These are phyloP conservation scores for Vicugna pacos DNA, from an alignment of 2,113 vertebrate genomes.

Conservation along the genomic window DNA sequence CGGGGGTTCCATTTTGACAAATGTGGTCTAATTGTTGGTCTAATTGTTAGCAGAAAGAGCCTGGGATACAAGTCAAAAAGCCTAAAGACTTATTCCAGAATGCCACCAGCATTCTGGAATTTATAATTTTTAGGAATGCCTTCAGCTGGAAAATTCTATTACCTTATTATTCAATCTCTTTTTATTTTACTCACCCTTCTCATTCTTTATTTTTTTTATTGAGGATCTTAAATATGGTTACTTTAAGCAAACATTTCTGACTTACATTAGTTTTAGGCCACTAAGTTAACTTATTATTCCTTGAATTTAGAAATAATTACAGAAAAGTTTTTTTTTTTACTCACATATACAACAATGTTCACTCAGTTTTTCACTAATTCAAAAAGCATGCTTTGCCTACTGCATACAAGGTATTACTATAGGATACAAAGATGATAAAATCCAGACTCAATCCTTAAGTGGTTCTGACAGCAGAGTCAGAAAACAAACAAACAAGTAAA, in stretches of 20 bases:
- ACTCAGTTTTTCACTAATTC: conserved; percentile 23
- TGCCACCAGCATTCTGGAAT: conserved; percentile 16
- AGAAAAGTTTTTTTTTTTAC: background rate
- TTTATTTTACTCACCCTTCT: background rate
- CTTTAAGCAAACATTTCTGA: background rate
- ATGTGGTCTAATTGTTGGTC: background rate
- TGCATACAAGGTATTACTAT: background rate
- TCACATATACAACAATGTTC: background rate
- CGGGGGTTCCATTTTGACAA: background rate
- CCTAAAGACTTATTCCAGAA: conserved; percentile 11
- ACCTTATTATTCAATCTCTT: conserved; percentile 23
- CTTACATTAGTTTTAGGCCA: background rate
- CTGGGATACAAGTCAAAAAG: background rate
- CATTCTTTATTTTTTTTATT: conserved; percentile 44
- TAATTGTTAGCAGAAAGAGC: background rate
- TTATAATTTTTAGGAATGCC: background rate
- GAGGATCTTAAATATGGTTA: background rate
- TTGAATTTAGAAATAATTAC: conserved; percentile 19
- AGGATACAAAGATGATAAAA: background rate
- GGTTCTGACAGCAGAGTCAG: background rate
- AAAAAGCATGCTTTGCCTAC: background rate
- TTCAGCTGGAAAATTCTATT: conserved; percentile 47
- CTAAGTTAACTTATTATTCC: conserved; percentile 17
- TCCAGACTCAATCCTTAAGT: background rate
- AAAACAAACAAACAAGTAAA: background rate